Evolutionary conservation across 2,888 invertebrate species (phyloP).

Genomic region (Caenorhabditis sp.): DNA sequence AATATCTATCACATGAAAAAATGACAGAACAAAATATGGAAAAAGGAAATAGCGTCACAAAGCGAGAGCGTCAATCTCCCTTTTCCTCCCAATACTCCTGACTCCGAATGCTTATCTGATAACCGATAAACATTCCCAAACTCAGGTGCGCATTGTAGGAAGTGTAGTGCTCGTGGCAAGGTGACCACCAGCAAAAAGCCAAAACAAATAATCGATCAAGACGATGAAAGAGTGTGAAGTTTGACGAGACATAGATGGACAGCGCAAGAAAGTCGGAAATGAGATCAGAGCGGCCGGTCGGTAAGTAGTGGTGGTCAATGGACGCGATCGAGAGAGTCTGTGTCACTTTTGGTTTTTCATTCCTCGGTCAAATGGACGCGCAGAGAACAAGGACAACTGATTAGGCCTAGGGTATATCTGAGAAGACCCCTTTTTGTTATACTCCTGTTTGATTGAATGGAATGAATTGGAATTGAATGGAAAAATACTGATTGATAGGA

Average conservation of each 20-base stretch:
- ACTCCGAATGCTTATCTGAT: not conserved
- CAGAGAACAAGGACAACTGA: constrained; percentile 14
- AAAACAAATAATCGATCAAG: constrained; percentile 56
- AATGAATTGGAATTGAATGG: not conserved
- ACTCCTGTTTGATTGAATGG: not conserved
- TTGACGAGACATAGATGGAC: constrained; percentile 28
- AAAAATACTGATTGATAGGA: not conserved
- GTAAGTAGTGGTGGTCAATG: not conserved
- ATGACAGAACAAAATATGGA: no score
- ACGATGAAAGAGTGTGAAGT: constrained; percentile 23
- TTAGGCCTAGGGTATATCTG: constrained; percentile 27
- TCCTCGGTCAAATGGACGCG: not conserved
- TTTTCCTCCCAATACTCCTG: not conserved
- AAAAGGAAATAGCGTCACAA: not conserved
- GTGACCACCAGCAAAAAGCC: constrained; percentile 23
- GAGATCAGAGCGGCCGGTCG: not conserved
- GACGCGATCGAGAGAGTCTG: not conserved
- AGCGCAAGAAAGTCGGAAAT: constrained; percentile 28
- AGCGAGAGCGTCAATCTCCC: no score
- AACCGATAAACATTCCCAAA: not conserved
- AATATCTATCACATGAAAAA: not conserved
- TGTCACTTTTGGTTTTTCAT: not conserved
- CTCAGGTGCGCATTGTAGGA: not conserved
- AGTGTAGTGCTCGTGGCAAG: constrained; percentile 8
- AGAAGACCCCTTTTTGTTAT: not conserved